These are phyloP conservation scores for Cydia fagiglandana DNA, from an alignment of 1,140 invertebrate genomes.

Conservation along the genomic window DNA sequence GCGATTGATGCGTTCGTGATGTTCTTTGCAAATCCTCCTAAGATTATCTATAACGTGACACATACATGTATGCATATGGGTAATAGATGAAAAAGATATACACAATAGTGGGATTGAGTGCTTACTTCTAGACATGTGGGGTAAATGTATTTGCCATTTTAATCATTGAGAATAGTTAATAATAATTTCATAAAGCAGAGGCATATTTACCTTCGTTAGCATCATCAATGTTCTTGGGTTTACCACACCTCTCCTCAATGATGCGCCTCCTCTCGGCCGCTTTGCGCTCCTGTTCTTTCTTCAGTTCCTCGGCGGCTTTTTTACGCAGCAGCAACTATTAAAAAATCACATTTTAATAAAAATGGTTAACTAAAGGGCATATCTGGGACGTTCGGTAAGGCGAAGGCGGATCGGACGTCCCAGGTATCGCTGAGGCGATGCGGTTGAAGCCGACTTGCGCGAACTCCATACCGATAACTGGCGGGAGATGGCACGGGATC, in stretches of 20 bases:
- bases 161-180: conserved; percentile 11
- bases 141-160: not conserved
- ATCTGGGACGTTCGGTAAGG: no score
- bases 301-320: conserved; percentile 99
- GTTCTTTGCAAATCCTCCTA: conserved; percentile 90
- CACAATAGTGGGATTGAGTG: conserved; percentile 34
- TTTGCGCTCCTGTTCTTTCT: conserved; percentile 99
- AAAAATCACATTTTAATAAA: conserved; percentile 31
- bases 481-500: no score
- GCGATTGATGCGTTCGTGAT: conserved; percentile 91
- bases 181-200: conserved; percentile 10
- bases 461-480: no score
- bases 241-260: conserved; percentile 96
- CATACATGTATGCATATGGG: conserved; percentile 54
- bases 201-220: conserved; percentile 91
- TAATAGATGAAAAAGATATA: conserved; percentile 36
- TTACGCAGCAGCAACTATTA: conserved; percentile 96
- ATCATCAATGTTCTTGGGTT: conserved; percentile 93
- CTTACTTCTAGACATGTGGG: not conserved
- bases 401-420: no score
- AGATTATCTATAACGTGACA: conserved; percentile 83
- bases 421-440: no score
- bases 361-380: not conserved
- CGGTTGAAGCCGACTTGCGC: no score
- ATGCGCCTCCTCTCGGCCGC: conserved; percentile 98